Conservation (phyloP, 2,888 invertebrate genomes). For the Parasteatoda lunata region DNA sequence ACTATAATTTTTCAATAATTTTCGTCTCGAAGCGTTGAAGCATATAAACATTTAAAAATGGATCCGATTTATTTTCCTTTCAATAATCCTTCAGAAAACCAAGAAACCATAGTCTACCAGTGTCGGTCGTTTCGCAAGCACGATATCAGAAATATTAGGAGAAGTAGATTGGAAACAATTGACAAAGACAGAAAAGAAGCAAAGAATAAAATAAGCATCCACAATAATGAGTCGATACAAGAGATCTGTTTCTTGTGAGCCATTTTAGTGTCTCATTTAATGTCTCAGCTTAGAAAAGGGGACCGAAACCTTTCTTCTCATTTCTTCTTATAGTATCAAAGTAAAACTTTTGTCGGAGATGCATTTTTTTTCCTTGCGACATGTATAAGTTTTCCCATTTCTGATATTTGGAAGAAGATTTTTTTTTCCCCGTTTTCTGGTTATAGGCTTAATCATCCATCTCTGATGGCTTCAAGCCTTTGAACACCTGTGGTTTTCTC, state of each 20-base stretch:
- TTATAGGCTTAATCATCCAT: background rate
- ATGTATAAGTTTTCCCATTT: slow-evolving; percentile 47
- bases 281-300: slow-evolving; percentile 36
- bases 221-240: slow-evolving; percentile 55
- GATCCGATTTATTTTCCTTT: too few relatives aligned
- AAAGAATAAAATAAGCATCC: slow-evolving; percentile 38
- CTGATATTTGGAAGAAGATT: slow-evolving; percentile 10
- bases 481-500: slow-evolving; percentile 1
- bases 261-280: slow-evolving; percentile 61
- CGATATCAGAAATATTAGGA: slow-evolving; percentile 26
- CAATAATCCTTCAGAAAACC: too few relatives aligned
- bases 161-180: slow-evolving; percentile 48
- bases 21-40: too few relatives aligned
- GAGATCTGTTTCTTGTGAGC: slow-evolving; percentile 45
- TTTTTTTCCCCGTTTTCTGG: background rate
- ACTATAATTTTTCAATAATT: too few relatives aligned
- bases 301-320: slow-evolving; percentile 31
- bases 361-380: slow-evolving; percentile 21
- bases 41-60: too few relatives aligned
- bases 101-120: too few relatives aligned
- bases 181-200: slow-evolving; percentile 40
- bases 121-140: slow-evolving; percentile 9
- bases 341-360: slow-evolving; percentile 9
- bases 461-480: background rate
- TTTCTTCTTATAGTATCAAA: slow-evolving; percentile 21